Percentiles rank a stretch among this genome's conserved stretches.
phyloP scores from a whole-genome alignment of 1,140 invertebrate species.

The Macrosteles quadrilineatus region DNA sequence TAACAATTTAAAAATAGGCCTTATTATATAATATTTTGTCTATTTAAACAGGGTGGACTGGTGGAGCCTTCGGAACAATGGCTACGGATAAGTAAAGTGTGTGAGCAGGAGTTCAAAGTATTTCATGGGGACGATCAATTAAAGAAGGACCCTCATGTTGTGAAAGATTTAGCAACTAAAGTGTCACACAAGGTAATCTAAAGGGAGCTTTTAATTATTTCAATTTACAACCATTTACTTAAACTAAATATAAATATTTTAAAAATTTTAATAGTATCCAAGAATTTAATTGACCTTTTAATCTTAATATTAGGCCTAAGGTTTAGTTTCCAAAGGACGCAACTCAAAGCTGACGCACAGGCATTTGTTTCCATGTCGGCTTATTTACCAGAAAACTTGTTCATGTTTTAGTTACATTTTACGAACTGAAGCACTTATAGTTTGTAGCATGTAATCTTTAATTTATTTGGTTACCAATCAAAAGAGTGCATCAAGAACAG shows the following conservation, averaged over 20 bases:
- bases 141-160: too few relatives aligned
- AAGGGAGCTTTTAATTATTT: not conserved
- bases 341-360: too few relatives aligned
- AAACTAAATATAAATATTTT: not conserved
- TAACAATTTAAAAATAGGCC: not conserved
- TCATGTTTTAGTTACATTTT: too few relatives aligned
- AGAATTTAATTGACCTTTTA: too few relatives aligned
- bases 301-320: too few relatives aligned
- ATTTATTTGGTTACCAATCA: too few relatives aligned
- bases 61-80: conserved; percentile 4
- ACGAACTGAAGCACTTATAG: too few relatives aligned
- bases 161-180: not conserved
- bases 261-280: not conserved
- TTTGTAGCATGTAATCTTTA: too few relatives aligned
- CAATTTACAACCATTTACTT: conserved; percentile 6
- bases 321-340: too few relatives aligned
- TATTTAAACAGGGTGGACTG: not conserved
- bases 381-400: too few relatives aligned
- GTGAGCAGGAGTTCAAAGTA: not conserved
- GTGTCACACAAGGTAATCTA: not conserved
- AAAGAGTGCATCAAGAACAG: too few relatives aligned
- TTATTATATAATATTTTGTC: not conserved
- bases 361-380: too few relatives aligned
- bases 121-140: not conserved
- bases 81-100: not conserved